Evolutionary conservation across 2,888 invertebrate genomes (phyloP), one percentile per base, ranked within the genome.

Genomic region (Drosophila anomalata): DNA sequence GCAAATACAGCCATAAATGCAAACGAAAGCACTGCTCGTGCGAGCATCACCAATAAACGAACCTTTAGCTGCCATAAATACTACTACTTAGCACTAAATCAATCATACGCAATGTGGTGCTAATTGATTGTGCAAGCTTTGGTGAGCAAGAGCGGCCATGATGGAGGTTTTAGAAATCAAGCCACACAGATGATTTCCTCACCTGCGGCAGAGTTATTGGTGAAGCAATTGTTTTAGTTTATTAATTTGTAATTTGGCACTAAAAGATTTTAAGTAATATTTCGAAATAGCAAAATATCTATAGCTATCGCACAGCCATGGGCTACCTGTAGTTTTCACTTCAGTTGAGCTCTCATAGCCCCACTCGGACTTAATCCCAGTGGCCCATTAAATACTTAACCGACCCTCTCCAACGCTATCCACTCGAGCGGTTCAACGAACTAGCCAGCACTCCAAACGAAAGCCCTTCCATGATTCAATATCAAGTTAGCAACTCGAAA

Each of bases 61-160:
- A 42, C 41, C 65, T 54, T 59, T 55, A 51, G 56, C 50, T 54
- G 63, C 66, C 54, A 52, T 56, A 69, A 59, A 74, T 48, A 54
- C 48, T 24, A 20, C 41, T 42, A 17, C 46, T 62, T 31, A 17
- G 52, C 68, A 63, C 65, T 71, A 77, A 75, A 78, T 87, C 76
- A 84, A 78, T 85, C 79, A 82, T 81, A 82, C 82, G 82, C 85
- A 76, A 55, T 50, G 84, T 69, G 69, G 67, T 67, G 75, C 59
- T 63, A 87, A 87, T 80, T 76, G 58, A 26, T 39, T 53, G 29
- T 17, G 68, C 74, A 76, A 76, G 67, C 72, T 67, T 26, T n/a
- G 11, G 53, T 17, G 24, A 14, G 9, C 44, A 29, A 22, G 24
- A 26, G 22, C 22, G 59, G n/a, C 33, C 29, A 31, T 20, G 42